Percentiles rank a stretch among this genome's conserved stretches.
phyloP scores from a whole-genome alignment of 1,140 invertebrate species.

The Hylaeus volcanicus region DNA sequence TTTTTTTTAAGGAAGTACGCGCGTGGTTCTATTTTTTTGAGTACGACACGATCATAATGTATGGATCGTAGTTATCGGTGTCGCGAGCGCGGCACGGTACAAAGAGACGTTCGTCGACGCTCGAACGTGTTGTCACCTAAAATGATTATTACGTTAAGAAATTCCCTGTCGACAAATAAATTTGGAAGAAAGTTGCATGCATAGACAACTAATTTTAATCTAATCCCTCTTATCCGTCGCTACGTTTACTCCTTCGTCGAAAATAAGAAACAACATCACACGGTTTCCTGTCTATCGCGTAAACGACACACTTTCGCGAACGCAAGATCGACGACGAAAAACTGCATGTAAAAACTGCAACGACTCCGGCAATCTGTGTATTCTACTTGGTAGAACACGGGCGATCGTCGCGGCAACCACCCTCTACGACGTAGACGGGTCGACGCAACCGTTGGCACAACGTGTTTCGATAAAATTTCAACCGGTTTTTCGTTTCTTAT shows the following conservation, averaged over 20 bases:
- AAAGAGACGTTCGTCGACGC: neutral
- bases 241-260: neutral
- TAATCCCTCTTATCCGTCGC: neutral
- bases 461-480: slow-evolving; percentile 2
- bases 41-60: neutral
- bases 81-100: neutral
- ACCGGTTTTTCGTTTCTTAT: neutral
- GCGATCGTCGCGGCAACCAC: neutral
- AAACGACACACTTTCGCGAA: neutral
- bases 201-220: neutral
- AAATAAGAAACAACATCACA: neutral
- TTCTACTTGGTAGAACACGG: neutral
- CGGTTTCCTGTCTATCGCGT: neutral
- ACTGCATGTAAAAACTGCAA: neutral
- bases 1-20: neutral
- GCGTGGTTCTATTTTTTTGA: slow-evolving; percentile 14
- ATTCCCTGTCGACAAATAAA: neutral
- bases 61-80: neutral
- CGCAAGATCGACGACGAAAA: neutral
- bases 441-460: slow-evolving; percentile 17
- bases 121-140: neutral
- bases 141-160: neutral
- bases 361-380: neutral
- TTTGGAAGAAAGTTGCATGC: neutral
- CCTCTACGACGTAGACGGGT: neutral